Evolutionary conservation across 64 coral and sea anemone species (phyloP).

Genomic region (Stichodactyla mertensii): DNA sequence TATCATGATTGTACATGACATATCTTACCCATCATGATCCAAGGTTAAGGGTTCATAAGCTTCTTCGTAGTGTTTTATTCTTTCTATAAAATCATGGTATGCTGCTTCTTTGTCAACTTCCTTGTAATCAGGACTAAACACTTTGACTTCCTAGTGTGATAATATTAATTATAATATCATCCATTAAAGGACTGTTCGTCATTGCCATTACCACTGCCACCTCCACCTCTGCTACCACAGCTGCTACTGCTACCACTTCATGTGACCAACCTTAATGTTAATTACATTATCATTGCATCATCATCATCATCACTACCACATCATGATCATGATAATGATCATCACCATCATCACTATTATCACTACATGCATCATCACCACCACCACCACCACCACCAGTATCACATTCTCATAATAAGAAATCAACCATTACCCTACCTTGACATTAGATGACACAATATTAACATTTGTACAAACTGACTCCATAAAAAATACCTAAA

Average conservation of each 20-base stretch:
- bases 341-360: not conserved
- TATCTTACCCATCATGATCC: constrained; percentile 74
- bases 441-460: constrained; percentile 80
- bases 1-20: not conserved
- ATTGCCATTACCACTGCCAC: not conserved
- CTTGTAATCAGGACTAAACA: constrained; percentile 94
- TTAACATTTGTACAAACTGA: constrained; percentile 67
- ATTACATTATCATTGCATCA: not conserved
- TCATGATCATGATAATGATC: no score
- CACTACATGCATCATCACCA: not conserved
- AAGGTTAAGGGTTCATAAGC: constrained; percentile 78
- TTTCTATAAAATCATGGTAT: constrained; percentile 76
- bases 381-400: not conserved
- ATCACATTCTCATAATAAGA: not conserved
- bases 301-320: not conserved
- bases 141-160: constrained; percentile 65
- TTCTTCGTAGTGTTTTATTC: constrained; percentile 95
- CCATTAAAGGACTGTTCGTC: not conserved
- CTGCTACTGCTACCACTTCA: not conserved
- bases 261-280: no score
- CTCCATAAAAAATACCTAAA: constrained; percentile 83
- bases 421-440: constrained; percentile 33
- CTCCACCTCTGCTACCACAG: not conserved
- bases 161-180: no score
- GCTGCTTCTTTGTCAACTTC: constrained; percentile 84